Conservation (phyloP, 2,113 vertebrate genomes). For the Salminus brasiliensis region DNA sequence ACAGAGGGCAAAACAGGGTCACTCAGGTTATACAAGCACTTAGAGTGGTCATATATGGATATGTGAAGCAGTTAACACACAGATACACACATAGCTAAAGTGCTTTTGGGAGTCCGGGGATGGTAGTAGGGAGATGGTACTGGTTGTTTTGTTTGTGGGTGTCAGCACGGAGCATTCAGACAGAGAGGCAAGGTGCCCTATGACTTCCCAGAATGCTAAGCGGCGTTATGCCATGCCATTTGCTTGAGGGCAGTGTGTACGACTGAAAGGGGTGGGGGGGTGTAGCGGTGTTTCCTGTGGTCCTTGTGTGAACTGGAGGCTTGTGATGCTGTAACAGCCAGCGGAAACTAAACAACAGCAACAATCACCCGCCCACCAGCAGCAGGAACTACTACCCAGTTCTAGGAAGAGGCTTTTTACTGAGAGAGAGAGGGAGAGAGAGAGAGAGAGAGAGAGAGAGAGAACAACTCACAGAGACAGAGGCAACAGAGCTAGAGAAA, state of each 20-base stretch:
- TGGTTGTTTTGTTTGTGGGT: slow-evolving; percentile 24
- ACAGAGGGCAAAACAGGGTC: neutral
- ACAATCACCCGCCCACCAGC: no score
- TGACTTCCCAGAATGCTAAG: slow-evolving; percentile 4
- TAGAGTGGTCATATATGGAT: neutral
- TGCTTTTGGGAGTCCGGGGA: neutral
- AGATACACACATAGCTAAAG: neutral
- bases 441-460: no score
- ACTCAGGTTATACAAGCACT: slow-evolving; percentile 12
- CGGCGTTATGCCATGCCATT: neutral
- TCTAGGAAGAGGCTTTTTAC: no score
- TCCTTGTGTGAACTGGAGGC: slow-evolving; percentile 9
- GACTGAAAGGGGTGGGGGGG: neutral
- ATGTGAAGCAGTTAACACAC: slow-evolving; percentile 24
- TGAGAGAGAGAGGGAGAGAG: no score
- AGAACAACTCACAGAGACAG: no score
- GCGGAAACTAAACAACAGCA: no score
- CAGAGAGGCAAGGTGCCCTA: neutral
- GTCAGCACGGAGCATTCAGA: neutral
- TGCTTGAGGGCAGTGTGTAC: neutral
- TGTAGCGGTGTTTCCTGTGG: neutral
- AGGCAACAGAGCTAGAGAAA: no score
- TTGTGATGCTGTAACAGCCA: no score
- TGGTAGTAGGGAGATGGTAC: neutral
- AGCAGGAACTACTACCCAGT: no score